Evolutionary conservation across 2,113 vertebrate genomes (phyloP), one percentile per base, ranked within the genome.

Genomic region (Neogale vison): DNA sequence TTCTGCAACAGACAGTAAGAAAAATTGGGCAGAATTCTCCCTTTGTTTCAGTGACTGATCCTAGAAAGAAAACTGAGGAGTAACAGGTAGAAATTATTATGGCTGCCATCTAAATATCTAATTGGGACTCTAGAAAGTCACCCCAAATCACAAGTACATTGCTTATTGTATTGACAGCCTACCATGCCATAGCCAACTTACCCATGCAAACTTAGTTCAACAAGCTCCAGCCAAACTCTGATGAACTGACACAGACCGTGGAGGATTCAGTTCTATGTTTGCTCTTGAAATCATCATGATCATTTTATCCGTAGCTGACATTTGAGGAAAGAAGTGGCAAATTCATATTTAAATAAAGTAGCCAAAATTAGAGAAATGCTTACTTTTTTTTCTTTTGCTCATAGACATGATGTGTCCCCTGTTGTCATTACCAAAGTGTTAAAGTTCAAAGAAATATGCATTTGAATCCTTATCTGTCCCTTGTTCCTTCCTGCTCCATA

Each of bases 301-400:
- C 45, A 47, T 71, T 67, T 55, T 55, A 50, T 59, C 61, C 50
- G 31, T 82, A 95, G 69, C 42, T 42, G 74, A 29, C 23, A 59
- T 63, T 95, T 96, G 15, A 85, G 36, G 63, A 97, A 74, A 52
- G 71, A 93, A 90, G 74, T 71, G 69, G 24, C 57, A 88, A 92
- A 96, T 96, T 97, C 42, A 39, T 92, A 80, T 92, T 94, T 96
- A 90, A 92, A 59, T 69, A 88, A 95, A 94, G 63, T 89, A 80
- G 17, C 84, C 74, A 90, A 74, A 52, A 74, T 81, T n/a, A 74
- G 36, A 95, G 29, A 94, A 72, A 77, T 31, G 23, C 1, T 77
- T 77, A 10, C 42, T 42, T 77, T 50, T 45, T n/a, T 61, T 29
- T 20, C 26, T 50, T 82, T 74, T 6, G 6, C 2, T n/a, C 9